Base-by-base conservation (phyloP, 2,888 invertebrate genomes). In the Drosophila prostipennis region DNA sequence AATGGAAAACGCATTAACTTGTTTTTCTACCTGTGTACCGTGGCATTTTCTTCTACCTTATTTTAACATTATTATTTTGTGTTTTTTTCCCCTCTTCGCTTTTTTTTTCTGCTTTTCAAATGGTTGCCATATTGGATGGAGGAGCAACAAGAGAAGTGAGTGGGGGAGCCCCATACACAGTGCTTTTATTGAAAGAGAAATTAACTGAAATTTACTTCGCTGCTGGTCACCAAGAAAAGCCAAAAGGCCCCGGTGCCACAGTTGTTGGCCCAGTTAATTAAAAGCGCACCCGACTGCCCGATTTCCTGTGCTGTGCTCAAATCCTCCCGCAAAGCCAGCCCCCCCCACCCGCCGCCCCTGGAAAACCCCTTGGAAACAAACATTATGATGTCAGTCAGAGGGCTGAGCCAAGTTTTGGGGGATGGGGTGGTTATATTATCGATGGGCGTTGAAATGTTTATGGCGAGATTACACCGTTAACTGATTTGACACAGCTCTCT, bases 221-320 rank as follows among this genome's bases (percentile, higher is more conserved):
- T 76, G 83, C 55, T 80, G 72, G 68, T 42, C 73, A 60, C 43
- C 73, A 49, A 72, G 36, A 36, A 36, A 49, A 36, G 36, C 36
- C 36, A 39, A 84, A 37, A 72, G 39, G 64, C 79, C 73, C 81
- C 45, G 34, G 55, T 69, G 70, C 42, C 65, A 68, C 69, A 67
- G 57, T 59, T 61, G 87, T 81, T 87, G 88, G 81, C 81, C 82
- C 86, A 87, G 86, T 85, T 81, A 81, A 81, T 81, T 85, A 81
- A 82, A 77, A 73, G 54, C 65, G 49, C 19, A 43, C 64, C 61
- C 45, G 10, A 40, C 16, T 14, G 4, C 19, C 32, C 32, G 29
- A 29, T n/a, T 5, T 11, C 40, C 14, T 29, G 26, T 26, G 26
- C 26, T 8, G 68, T 11, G 40, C 46, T 26, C 34, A 48, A 48